These are phyloP conservation scores for Lydus trimaculatus DNA, from an alignment of 2,888 invertebrate genomes.

Conservation along the genomic window DNA sequence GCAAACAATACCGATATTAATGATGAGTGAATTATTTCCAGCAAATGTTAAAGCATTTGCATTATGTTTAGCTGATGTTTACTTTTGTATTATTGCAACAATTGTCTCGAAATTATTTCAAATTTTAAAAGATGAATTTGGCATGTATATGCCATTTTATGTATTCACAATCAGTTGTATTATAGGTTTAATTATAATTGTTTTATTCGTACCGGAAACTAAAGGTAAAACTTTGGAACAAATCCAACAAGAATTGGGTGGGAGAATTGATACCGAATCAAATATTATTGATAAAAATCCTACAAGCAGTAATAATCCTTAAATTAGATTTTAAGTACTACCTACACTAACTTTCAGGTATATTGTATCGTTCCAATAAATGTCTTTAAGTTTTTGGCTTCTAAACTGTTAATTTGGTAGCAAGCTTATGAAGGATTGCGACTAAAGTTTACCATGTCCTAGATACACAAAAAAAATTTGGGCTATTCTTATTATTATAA, in stretches of 20 bases:
- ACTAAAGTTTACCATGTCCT: too few species aligned
- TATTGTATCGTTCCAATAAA: neutral
- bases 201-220: conserved; percentile 71
- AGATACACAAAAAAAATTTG: too few species aligned
- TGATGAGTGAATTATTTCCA: conserved; percentile 64
- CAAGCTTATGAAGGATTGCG: too few species aligned
- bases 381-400: too few species aligned
- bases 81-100: conserved; percentile 62
- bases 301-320: neutral
- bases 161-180: conserved; percentile 69
- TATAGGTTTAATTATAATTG: conserved; percentile 68
- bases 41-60: conserved; percentile 65
- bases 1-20: conserved; percentile 62
- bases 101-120: conserved; percentile 62
- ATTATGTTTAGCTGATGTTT: conserved; percentile 64
- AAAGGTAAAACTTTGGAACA: conserved; percentile 74
- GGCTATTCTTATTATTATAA: too few species aligned
- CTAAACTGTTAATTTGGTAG: too few species aligned
- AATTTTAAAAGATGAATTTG: conserved; percentile 64
- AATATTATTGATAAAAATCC: neutral
- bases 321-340: neutral
- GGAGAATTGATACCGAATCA: conserved; percentile 41
- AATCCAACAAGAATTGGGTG: conserved; percentile 70
- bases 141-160: conserved; percentile 71
- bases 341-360: neutral